A percentile compares a stretch with the other conserved stretches of the same genome.
Evolutionary conservation across 2,113 vertebrate genomes (phyloP).

Genomic region (Tinamus guttatus): DNA sequence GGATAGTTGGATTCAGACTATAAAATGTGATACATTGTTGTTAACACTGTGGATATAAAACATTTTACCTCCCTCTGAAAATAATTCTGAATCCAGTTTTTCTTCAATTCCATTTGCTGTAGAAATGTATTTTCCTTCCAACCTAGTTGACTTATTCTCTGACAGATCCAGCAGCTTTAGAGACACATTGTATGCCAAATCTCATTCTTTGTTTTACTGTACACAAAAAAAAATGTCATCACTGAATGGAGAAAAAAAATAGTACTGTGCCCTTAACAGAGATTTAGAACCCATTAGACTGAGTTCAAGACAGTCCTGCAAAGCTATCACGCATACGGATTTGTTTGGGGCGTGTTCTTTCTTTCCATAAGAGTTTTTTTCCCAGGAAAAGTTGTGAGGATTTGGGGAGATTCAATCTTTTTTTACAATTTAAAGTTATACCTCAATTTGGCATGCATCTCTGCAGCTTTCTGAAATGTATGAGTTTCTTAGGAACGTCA

Average conservation of each 20-base stretch:
- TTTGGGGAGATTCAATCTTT: not conserved
- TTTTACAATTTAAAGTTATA: not conserved
- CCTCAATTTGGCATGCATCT: accelerated
- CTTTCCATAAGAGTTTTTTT: not conserved
- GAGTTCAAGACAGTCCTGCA: not conserved
- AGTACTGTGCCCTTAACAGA: not conserved
- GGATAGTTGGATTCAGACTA: not conserved
- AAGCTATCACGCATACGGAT: not conserved
- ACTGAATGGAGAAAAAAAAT: not conserved
- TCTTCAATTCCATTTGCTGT: not conserved
- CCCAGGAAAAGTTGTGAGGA: not conserved
- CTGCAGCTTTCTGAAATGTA: not conserved
- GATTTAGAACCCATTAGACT: not conserved
- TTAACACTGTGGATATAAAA: not conserved
- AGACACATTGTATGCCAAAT: not conserved
- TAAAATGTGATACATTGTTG: not conserved
- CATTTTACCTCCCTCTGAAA: not conserved
- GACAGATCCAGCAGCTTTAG: not conserved
- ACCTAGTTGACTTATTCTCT: not conserved
- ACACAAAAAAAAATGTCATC: not conserved
- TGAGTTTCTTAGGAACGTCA: not conserved
- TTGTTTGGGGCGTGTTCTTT: not conserved
- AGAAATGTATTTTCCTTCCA: not conserved
- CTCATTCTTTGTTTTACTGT: not conserved
- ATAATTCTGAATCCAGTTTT: not conserved